Evolutionary conservation across 2,113 vertebrate genomes (phyloP).

Genomic region (Himantopus leucocephalus): DNA sequence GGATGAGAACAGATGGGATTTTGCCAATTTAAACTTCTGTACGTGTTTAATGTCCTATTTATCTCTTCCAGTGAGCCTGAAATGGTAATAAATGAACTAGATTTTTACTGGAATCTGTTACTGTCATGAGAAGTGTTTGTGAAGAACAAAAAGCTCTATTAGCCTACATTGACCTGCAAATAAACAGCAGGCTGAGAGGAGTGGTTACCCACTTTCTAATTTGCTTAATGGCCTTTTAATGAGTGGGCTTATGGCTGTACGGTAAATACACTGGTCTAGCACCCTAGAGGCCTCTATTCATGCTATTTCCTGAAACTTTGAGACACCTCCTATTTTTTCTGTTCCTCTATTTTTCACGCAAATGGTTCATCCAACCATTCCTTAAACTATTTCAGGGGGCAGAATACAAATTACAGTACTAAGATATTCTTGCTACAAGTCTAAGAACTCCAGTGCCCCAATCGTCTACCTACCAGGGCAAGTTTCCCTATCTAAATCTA

Average conservation of each 20-base stretch:
- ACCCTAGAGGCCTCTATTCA: not conserved
- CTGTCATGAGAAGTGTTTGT: constrained; percentile 34
- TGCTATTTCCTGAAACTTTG: not conserved
- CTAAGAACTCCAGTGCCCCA: not conserved
- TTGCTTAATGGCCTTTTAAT: constrained; percentile 59
- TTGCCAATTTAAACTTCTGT: constrained; percentile 67
- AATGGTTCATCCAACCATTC: not conserved
- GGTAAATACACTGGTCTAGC: constrained; percentile 19
- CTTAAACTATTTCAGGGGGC: not conserved
- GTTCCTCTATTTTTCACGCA: not conserved
- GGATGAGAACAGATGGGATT: constrained; percentile 61
- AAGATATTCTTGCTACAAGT: not conserved
- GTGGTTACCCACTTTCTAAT: constrained; percentile 54
- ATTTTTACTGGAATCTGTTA: constrained; percentile 57
- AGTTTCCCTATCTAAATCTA: not conserved
- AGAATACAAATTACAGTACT: not conserved
- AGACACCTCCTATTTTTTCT: not conserved
- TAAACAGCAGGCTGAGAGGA: constrained; percentile 60
- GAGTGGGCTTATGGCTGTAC: constrained; percentile 23
- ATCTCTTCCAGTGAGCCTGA: constrained; percentile 61
- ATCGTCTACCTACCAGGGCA: not conserved
- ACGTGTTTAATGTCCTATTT: constrained; percentile 66
- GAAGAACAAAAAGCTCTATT: constrained; percentile 62
- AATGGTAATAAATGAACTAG: constrained; percentile 60
- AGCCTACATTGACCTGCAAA: constrained; percentile 55